phyloP scores from a whole-genome alignment of 2,113 vertebrate species.

The Sminthopsis crassicaudata region DNA sequence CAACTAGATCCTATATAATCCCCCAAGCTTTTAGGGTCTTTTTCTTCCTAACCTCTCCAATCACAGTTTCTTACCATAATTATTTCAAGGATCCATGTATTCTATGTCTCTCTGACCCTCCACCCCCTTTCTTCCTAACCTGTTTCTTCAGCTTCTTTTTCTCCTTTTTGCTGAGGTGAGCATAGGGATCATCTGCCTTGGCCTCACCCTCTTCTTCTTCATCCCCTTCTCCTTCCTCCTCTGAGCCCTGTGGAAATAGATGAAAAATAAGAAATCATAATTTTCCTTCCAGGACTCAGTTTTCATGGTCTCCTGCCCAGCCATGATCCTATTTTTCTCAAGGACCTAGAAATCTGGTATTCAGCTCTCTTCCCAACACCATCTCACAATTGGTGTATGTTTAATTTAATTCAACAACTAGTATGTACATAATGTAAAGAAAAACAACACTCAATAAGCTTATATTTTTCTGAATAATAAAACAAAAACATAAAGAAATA shows the following conservation, averaged over 20 bases:
- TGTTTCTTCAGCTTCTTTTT: constrained; percentile 94
- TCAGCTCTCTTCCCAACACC: neutral
- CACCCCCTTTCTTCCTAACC: constrained; percentile 75
- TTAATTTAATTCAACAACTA: neutral
- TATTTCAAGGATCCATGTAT: neutral
- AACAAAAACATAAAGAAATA: neutral
- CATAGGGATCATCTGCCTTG: constrained; percentile 84
- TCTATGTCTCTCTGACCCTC: neutral
- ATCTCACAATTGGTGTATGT: neutral
- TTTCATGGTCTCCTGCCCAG: neutral
- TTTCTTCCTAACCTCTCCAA: neutral
- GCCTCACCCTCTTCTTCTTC: constrained; percentile 67
- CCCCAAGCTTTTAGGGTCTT: neutral
- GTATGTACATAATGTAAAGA: neutral
- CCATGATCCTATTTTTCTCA: neutral
- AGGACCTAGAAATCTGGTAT: neutral
- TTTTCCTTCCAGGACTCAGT: neutral
- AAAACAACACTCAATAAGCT: neutral
- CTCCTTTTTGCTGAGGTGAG: constrained; percentile 93
- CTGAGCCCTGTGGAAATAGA: constrained; percentile 35
- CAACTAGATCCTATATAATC: too few relatives aligned
- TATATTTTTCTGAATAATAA: neutral
- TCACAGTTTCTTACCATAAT: neutral
- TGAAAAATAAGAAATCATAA: neutral
- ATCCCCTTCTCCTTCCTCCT: constrained; percentile 57